phyloP scores from a whole-genome alignment of 2,797 vertebrate genomes.

The Hippocampus kuda region DNA sequence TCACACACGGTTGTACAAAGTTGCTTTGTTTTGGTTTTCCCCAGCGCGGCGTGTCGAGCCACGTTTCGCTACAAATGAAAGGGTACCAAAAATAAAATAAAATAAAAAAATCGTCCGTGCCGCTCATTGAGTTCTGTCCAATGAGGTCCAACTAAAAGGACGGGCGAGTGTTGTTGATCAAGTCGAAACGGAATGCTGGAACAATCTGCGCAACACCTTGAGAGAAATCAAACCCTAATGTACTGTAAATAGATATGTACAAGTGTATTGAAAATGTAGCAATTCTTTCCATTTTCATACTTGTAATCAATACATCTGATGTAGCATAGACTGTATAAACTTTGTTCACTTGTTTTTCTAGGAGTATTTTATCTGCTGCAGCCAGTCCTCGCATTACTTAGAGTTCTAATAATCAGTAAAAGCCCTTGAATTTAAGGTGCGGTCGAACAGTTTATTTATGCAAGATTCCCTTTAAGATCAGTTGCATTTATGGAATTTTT shows the following conservation, averaged over 20 bases:
- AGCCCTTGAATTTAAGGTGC: conserved; percentile 62
- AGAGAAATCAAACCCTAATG: conserved; percentile 55
- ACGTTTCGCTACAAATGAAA: conserved; percentile 35
- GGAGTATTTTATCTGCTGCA: conserved; percentile 69
- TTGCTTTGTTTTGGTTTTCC: conserved; percentile 10
- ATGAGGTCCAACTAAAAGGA: conserved; percentile 50
- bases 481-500: conserved; percentile 54
- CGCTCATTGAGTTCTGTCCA: conserved; percentile 53
- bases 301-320: conserved; percentile 77
- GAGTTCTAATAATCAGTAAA: conserved; percentile 57
- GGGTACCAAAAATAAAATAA: conserved; percentile 18
- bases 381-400: conserved; percentile 64
- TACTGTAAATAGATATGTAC: conserved; percentile 75
- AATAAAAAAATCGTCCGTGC: conserved; percentile 29
- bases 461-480: conserved; percentile 74
- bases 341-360: conserved; percentile 70
- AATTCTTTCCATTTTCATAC: conserved; percentile 80
- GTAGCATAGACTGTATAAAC: conserved; percentile 77
- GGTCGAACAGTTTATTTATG: conserved; percentile 67
- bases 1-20: conserved; percentile 51
- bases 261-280: conserved; percentile 78
- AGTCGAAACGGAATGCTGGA: conserved; percentile 68
- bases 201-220: conserved; percentile 62
- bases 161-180: conserved; percentile 54
- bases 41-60: conserved; percentile 42